Evolutionary conservation across 2,888 invertebrate species (phyloP).

Genomic region (Horisme vitalbata): DNA sequence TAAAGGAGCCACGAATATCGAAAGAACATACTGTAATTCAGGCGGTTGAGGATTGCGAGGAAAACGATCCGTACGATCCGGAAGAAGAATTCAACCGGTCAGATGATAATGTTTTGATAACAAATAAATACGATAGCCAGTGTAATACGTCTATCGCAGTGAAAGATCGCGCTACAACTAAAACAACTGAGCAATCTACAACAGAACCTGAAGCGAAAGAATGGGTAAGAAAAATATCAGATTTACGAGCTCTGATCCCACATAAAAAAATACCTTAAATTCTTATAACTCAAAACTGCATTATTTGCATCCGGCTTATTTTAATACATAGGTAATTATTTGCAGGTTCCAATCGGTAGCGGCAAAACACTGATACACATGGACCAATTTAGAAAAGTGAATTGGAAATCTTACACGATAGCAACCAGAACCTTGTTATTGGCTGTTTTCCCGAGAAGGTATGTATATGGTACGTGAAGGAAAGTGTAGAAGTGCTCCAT

Average conservation of each 20-base stretch:
- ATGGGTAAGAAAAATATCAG: conserved; percentile 38
- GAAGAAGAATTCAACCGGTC: conserved; percentile 48
- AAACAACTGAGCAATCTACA: background rate
- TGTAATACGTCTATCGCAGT: conserved; percentile 16
- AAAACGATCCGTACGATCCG: conserved; percentile 24
- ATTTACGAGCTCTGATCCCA: too few species aligned
- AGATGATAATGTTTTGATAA: conserved; percentile 53
- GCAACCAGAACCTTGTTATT: conserved; percentile 76
- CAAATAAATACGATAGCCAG: conserved; percentile 48
- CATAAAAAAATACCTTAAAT: too few species aligned
- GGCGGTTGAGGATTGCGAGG: conserved; percentile 14
- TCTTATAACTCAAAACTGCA: too few species aligned
- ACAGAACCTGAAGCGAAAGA: conserved; percentile 28
- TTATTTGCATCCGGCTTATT: too few species aligned
- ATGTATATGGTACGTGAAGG: conserved; percentile 19
- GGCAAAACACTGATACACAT: conserved; percentile 68
- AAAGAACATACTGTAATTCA: conserved; percentile 8
- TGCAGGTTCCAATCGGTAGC: conserved; percentile 72
- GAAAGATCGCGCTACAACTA: conserved; percentile 10
- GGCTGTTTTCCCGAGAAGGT: conserved; percentile 72
- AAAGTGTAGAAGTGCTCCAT: too few species aligned
- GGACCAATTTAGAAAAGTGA: conserved; percentile 64
- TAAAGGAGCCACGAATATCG: background rate
- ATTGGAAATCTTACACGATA: conserved; percentile 73
- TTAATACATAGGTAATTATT: conserved; percentile 24